Percentiles rank a stretch among this genome's conserved stretches.
These are phyloP conservation scores for Argyresthia goedartella DNA, from an alignment of 2,888 invertebrate species.

Conservation along the genomic window DNA sequence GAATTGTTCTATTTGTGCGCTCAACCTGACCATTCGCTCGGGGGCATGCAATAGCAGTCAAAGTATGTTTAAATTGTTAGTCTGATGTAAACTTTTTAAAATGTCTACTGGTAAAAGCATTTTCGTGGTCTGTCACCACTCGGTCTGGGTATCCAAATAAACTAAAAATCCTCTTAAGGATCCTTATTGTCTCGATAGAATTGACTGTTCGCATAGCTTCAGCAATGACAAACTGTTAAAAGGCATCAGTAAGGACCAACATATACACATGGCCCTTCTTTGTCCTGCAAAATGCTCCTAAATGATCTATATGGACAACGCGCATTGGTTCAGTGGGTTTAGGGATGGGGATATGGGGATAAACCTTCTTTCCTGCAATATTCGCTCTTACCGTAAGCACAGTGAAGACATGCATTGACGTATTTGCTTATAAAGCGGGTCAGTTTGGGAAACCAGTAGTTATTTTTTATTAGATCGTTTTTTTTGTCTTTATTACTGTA, in stretches of 20 bases:
- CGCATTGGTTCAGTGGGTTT: neutral
- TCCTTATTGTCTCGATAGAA: neutral
- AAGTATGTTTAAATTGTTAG: slow-evolving; percentile 1
- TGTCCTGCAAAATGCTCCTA: neutral
- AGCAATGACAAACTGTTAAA: neutral
- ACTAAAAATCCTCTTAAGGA: neutral
- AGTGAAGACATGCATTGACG: neutral
- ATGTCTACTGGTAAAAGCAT: neutral
- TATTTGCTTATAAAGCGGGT: neutral
- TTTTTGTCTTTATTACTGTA: no score
- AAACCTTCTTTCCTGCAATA: neutral
- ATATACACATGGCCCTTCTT: neutral
- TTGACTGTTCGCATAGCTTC: neutral
- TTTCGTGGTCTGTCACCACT: slow-evolving; percentile 1
- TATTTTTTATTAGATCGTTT: neutral
- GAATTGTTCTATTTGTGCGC: slow-evolving; percentile 1
- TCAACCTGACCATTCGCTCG: slow-evolving; percentile 8
- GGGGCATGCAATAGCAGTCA: slow-evolving; percentile 4
- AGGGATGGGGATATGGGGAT: neutral
- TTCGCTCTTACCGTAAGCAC: neutral
- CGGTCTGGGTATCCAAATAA: slow-evolving; percentile 2
- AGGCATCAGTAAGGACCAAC: neutral
- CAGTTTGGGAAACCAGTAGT: neutral
- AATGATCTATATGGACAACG: neutral
- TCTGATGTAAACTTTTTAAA: neutral